These are phyloP conservation scores for Sardina pilchardus DNA, from an alignment of 2,113 vertebrate genomes.

Conservation along the genomic window DNA sequence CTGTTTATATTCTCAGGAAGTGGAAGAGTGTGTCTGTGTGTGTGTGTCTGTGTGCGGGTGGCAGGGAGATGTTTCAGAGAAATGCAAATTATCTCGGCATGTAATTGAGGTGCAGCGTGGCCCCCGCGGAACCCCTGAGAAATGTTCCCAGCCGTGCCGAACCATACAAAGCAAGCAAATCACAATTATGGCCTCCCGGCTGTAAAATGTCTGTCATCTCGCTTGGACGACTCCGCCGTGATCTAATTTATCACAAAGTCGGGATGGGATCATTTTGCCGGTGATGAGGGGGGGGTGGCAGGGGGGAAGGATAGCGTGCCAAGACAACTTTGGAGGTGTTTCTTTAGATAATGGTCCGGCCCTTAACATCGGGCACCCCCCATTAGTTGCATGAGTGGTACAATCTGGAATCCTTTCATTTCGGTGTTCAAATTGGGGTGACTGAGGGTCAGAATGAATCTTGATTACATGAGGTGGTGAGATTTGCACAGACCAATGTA, in stretches of 20 bases:
- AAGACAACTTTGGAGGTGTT: background rate
- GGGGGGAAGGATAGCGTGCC: background rate
- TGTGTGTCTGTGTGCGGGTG: background rate
- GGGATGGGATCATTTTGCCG: background rate
- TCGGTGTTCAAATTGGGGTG: constrained; percentile 11
- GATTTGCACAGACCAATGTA: background rate
- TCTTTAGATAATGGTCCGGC: background rate
- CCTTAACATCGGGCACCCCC: background rate
- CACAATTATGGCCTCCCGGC: background rate
- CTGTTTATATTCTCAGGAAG: background rate
- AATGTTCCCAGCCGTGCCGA: background rate
- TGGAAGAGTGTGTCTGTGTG: background rate
- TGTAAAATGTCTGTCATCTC: background rate
- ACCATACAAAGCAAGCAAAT: background rate
- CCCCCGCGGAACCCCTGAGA: background rate
- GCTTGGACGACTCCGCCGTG: background rate
- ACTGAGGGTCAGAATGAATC: background rate
- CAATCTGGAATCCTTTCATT: background rate
- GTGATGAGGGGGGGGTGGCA: background rate
- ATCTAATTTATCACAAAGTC: constrained; percentile 1
- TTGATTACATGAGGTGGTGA: constrained; percentile 14
- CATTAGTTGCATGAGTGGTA: background rate
- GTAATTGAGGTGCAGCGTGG: background rate
- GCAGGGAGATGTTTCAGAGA: background rate
- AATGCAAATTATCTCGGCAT: background rate